Base-by-base conservation (phyloP, 2,113 vertebrate species). In the Synchiropus splendidus region DNA sequence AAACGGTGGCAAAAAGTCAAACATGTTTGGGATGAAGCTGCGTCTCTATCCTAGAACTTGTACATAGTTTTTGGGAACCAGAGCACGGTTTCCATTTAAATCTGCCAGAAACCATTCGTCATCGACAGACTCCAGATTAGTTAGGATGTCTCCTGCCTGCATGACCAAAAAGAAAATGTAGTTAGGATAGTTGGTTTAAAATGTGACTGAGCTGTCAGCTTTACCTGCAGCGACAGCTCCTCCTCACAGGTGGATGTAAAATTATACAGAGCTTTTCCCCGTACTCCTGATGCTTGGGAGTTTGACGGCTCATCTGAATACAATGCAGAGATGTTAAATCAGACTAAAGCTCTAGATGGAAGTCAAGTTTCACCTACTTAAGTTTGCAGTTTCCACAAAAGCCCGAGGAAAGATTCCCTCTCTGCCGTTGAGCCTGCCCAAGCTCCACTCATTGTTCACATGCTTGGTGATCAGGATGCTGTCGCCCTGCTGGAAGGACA, bases 71-170 rank as follows among this genome's bases (percentile, higher is more conserved):
- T 83, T 91, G 34, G 92, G 92, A 56, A 94, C 91, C 48, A 97
- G 75, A 14, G 89, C 92, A 46, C 79, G 79, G 61, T 68, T 89
- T 4, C 89, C 91, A 54, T 75, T 72, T 33, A 91, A 64, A 16
- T 91, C 87, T 50, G 90, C 92, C 32, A 84, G 74, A 83, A 93
- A 86, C 92, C 92, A 97, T 57, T 94, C 92, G 1, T 88, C 66
- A 9, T 91, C 89, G 2, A 93, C 43, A 8, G 82, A 54, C 79
- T 90, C 87, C 66, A 94, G 58, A 47, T 81, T 80, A 38, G 83
- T 85, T 61, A 97, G 70, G 10, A 81, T 46, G 40, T 92, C 92
- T 15, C 91, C 92, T 33, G 69, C 84, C 92, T 97, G 84, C 10
- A 68, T 59, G 40, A 21, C n/a, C 43, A 12, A 14, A 12, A 31